These are phyloP conservation scores for Cerastoderma edule DNA, from an alignment of 2,888 invertebrate species.

Conservation along the genomic window DNA sequence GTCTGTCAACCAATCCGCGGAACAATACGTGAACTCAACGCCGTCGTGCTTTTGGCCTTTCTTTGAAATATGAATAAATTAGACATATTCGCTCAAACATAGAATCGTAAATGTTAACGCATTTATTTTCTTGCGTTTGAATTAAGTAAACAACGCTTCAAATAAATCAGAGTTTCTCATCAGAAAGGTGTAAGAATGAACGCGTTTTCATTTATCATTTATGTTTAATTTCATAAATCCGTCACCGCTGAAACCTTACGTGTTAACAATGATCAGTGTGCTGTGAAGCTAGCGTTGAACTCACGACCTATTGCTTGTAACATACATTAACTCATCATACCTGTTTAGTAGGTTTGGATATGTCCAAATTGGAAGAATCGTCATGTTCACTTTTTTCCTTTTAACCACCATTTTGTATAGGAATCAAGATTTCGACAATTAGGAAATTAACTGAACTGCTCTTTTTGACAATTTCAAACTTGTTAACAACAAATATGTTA, in stretches of 20 bases:
- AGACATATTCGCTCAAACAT: not conserved
- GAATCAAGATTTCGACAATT: no score
- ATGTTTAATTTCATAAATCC: constrained; percentile 24
- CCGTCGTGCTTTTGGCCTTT: not conserved
- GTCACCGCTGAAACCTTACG: not conserved
- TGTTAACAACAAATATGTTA: no score
- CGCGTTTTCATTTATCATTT: constrained; percentile 21
- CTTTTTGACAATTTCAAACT: no score
- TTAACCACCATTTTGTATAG: no score
- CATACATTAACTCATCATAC: no score
- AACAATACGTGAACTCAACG: no score
- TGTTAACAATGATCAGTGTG: not conserved
- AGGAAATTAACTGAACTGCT: no score
- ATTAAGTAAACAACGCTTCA: not conserved
- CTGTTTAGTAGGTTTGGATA: no score
- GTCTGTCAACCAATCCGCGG: constrained; percentile 8
- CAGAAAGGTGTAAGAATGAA: constrained; percentile 8
- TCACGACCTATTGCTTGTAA: not conserved
- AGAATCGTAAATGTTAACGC: not conserved
- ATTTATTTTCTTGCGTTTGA: not conserved
- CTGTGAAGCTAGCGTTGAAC: not conserved
- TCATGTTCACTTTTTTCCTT: no score
- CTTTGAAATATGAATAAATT: no score
- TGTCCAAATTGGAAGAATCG: no score
- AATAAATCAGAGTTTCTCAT: constrained; percentile 12